Percentiles rank a stretch among this genome's conserved stretches.
Evolutionary conservation across 1,140 invertebrate genomes (phyloP).

Genomic region (Hypsibius dujardini): DNA sequence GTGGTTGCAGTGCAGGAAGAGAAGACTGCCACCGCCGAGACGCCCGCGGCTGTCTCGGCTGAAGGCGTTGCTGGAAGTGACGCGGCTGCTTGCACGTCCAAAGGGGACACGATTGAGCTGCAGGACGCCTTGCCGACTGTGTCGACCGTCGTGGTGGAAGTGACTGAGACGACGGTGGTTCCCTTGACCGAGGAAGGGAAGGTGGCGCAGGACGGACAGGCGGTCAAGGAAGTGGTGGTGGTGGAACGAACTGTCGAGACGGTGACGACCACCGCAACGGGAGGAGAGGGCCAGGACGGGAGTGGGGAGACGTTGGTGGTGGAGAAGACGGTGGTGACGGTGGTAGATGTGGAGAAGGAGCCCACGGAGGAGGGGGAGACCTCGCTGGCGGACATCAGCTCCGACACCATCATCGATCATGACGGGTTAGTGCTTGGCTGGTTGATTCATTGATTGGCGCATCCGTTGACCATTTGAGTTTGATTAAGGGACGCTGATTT

Average conservation of each 20-base stretch:
- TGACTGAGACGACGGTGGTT: not conserved
- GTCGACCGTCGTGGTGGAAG: not conserved
- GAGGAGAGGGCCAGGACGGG: not conserved
- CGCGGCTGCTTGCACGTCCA: not conserved
- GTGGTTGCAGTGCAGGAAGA: not conserved
- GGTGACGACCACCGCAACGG: not conserved
- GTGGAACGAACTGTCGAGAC: not conserved
- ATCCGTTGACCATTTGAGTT: too few relatives aligned
- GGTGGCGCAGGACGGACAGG: not conserved
- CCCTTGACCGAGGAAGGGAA: not conserved
- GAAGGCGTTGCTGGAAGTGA: constrained; percentile 1
- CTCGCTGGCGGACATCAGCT: not conserved
- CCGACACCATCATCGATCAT: constrained; percentile 16
- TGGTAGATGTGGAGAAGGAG: not conserved
- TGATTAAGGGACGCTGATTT: too few relatives aligned
- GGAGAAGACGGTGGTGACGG: not conserved
- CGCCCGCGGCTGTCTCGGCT: not conserved
- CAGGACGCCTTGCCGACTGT: not conserved
- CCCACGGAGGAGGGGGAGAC: not conserved
- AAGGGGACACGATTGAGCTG: not conserved
- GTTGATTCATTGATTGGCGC: too few relatives aligned
- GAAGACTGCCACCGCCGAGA: too few relatives aligned
- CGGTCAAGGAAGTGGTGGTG: not conserved
- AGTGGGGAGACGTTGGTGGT: not conserved
- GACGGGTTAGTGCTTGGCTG: too few relatives aligned